A percentile compares a stretch with the other conserved stretches of the same genome.
These are phyloP conservation scores for Drosophila equinoxialis DNA, from an alignment of 1,140 invertebrate species.

Conservation along the genomic window DNA sequence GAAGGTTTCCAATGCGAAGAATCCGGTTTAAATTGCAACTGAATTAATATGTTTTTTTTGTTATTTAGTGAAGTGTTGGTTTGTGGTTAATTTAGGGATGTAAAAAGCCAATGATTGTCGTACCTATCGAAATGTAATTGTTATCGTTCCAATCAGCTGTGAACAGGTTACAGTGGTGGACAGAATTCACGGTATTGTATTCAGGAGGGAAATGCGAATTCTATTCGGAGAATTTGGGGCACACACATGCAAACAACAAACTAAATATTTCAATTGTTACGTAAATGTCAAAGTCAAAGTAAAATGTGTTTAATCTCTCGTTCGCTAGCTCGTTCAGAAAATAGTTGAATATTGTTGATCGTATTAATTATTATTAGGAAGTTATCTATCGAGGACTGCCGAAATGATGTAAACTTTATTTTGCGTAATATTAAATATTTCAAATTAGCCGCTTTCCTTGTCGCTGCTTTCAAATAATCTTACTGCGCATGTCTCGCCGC, in stretches of 20 bases:
- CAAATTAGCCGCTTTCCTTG: background rate
- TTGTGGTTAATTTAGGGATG: background rate
- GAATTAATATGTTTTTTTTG: background rate
- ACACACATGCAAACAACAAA: too few relatives aligned
- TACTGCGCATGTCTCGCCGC: constrained; percentile 45
- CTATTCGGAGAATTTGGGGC: too few relatives aligned
- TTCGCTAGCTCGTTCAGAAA: too few relatives aligned
- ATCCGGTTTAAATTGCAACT: background rate
- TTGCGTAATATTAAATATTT: too few relatives aligned
- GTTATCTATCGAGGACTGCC: too few relatives aligned
- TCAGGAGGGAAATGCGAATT: background rate
- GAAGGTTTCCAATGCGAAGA: background rate
- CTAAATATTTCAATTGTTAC: background rate
- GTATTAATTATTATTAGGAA: too few relatives aligned
- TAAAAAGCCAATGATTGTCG: background rate
- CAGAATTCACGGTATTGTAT: background rate
- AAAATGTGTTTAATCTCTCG: too few relatives aligned
- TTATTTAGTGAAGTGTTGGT: background rate
- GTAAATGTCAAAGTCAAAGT: too few relatives aligned
- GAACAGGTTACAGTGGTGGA: background rate
- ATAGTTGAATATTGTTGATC: too few relatives aligned
- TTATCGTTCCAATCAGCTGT: background rate
- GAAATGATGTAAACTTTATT: too few relatives aligned
- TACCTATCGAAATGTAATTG: background rate
- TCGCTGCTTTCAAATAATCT: constrained; percentile 30